Evolutionary conservation across 2,113 vertebrate genomes (phyloP), one percentile per base, ranked within the genome.

Genomic region (Todiramphus saurophagus): DNA sequence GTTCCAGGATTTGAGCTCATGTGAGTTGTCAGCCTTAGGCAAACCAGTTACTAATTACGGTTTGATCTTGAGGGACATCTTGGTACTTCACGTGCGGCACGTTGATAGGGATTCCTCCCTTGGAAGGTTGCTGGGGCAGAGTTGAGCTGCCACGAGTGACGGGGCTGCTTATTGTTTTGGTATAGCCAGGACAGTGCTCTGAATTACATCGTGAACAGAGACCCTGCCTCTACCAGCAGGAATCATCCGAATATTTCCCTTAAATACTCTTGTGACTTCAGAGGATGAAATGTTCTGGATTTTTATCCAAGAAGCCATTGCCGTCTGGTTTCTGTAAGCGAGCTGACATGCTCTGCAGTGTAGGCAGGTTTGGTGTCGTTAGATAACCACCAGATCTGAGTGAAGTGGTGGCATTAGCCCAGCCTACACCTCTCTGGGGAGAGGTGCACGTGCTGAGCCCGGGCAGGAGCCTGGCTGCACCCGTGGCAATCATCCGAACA

Each of bases 81-180:
- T 37, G 25, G 23, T 87, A 6, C 16, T 21, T 39, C 2, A 1
- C 35, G 25, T 1, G 1, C 48, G 64, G 14, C 3, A 0, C 14
- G 10, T 56, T 28, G 37, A 5, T 46, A 10, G 68, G 59, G 28
- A n/a, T 77, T 90, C 90, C 19, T 63, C 24, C n/a, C 41, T 24
- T 37, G 51, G 33, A 62, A 68, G 35, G 1, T 33, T 2, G 10
- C 28, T 83, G 67, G 37, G 20, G 25, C 16, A 24, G 66, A 39
- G 50, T 43, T 37, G 37, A 79, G 3, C 66, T 58, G 30, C 70
- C 64, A 21, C 24, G 39, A 35, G 20, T 39, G 3, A n/a, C 41
- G 31, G 43, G 78, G 5, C 33, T 89, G 43, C 30, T 9, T 79
- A 35, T 48, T 76, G 59, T 80, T 46, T 4, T 72, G 63, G 6